These are phyloP conservation scores for Strongylocentrotus purpuratus DNA, from an alignment of 35 echinoderm and acorn worm genomes.

Conservation along the genomic window DNA sequence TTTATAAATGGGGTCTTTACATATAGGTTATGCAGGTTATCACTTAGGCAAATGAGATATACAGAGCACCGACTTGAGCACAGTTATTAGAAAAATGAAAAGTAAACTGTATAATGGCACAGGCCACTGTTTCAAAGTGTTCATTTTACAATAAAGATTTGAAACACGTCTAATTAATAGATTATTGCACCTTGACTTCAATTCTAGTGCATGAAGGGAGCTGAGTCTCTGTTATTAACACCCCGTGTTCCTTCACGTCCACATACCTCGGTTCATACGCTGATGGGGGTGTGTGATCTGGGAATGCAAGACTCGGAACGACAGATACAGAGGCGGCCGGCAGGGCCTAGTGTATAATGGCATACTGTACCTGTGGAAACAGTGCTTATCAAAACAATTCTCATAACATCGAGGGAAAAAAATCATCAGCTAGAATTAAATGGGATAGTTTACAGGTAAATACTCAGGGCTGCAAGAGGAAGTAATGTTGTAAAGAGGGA, in stretches of 20 bases:
- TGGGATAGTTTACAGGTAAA: background rate
- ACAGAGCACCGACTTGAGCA: no score
- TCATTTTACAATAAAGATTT: background rate
- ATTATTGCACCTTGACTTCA: background rate
- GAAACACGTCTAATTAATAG: background rate
- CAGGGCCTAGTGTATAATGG: background rate
- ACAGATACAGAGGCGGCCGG: background rate
- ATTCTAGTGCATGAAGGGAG: background rate
- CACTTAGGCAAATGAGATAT: no score
- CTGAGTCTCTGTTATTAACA: background rate
- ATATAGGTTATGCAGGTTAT: no score
- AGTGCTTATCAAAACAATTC: slow-evolving; percentile 28
- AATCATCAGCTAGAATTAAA: background rate
- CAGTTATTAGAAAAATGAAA: no score
- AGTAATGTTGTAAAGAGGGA: background rate
- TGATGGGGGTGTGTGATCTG: slow-evolving; percentile 1
- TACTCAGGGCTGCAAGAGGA: background rate
- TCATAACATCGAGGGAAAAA: background rate
- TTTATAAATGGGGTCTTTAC: no score
- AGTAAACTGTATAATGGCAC: no score
- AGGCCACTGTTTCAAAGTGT: no score
- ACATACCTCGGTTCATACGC: slow-evolving; percentile 17
- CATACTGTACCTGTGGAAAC: slow-evolving; percentile 42
- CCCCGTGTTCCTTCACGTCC: background rate
- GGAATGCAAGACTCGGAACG: background rate